Conservation (phyloP, 2,888 invertebrate genomes). For the Clanis bilineata region DNA sequence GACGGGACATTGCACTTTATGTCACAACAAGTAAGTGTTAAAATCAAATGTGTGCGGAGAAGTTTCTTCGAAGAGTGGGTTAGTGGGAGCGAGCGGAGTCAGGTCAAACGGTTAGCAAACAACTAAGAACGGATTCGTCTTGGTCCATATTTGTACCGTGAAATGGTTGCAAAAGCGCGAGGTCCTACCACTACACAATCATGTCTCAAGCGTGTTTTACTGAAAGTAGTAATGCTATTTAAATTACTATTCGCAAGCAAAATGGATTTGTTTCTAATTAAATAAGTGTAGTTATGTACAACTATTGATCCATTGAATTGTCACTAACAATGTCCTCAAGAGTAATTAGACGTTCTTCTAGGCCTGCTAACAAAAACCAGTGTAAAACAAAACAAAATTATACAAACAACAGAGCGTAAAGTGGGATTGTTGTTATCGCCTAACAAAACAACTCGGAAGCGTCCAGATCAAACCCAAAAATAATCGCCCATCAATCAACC, state of each 20-base stretch:
- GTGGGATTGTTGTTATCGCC: conserved; percentile 46
- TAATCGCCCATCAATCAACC: conserved; percentile 78
- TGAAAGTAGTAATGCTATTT: conserved; percentile 44
- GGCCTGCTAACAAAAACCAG: conserved; percentile 37
- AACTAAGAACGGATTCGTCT: conserved; percentile 62
- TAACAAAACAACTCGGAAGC: conserved; percentile 70
- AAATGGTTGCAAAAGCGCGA: conserved; percentile 64
- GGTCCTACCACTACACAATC: conserved; percentile 39
- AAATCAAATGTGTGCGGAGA: conserved; percentile 40
- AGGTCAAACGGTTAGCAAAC: conserved; percentile 76
- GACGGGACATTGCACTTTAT: conserved; percentile 62
- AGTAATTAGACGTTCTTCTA: too few species aligned
- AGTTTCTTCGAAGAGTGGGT: conserved; percentile 69
- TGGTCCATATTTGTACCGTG: conserved; percentile 62
- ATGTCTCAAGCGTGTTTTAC: conserved; percentile 54
- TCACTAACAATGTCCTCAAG: too few species aligned
- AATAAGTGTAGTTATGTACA: neutral
- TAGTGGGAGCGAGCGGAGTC: conserved; percentile 71
- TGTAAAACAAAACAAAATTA: conserved; percentile 45
- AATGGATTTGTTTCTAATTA: neutral
- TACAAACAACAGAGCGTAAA: conserved; percentile 47
- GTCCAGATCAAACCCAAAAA: conserved; percentile 68
- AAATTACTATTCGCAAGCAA: conserved; percentile 23
- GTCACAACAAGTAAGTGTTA: conserved; percentile 46
- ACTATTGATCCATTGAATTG: neutral